Evolutionary conservation across 2,888 invertebrate species (phyloP).

Genomic region (Liposcelis brunnea): DNA sequence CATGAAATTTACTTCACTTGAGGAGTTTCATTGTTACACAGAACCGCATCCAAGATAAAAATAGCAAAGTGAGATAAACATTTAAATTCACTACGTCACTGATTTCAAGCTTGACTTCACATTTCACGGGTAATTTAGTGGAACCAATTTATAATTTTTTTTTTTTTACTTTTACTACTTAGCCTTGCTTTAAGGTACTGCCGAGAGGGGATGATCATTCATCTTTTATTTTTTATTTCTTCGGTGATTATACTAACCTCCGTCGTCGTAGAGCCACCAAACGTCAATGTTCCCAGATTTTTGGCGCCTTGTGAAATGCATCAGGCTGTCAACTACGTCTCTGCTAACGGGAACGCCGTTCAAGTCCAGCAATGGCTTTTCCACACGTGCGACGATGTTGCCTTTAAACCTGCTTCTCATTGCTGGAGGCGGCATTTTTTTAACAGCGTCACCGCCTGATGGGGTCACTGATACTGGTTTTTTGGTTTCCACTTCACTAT

Average conservation of each 20-base stretch:
- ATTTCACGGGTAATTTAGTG: too few species aligned
- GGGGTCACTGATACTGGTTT: too few species aligned
- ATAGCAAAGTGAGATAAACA: neutral
- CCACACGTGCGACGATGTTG: neutral
- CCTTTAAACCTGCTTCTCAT: conserved; percentile 3
- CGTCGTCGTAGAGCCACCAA: conserved; percentile 7
- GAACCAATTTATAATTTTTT: too few species aligned
- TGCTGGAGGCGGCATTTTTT: neutral
- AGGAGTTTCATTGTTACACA: too few species aligned
- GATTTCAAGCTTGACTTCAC: neutral
- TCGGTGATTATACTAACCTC: conserved; percentile 5
- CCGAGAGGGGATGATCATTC: too few species aligned
- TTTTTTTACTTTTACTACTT: too few species aligned
- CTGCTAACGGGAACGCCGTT: neutral
- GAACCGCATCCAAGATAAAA: neutral
- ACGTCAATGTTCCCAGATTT: conserved; percentile 7
- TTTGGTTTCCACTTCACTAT: too few species aligned
- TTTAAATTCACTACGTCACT: conserved; percentile 1
- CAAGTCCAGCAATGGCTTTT: conserved; percentile 1
- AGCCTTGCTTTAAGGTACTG: too few species aligned
- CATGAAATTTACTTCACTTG: too few species aligned
- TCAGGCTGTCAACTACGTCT: conserved; percentile 1
- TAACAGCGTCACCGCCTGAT: too few species aligned
- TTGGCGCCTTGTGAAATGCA: conserved; percentile 4
- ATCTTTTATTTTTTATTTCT: too few species aligned